Conservation (phyloP, 2,888 invertebrate genomes). For the Anticlea derivata region DNA sequence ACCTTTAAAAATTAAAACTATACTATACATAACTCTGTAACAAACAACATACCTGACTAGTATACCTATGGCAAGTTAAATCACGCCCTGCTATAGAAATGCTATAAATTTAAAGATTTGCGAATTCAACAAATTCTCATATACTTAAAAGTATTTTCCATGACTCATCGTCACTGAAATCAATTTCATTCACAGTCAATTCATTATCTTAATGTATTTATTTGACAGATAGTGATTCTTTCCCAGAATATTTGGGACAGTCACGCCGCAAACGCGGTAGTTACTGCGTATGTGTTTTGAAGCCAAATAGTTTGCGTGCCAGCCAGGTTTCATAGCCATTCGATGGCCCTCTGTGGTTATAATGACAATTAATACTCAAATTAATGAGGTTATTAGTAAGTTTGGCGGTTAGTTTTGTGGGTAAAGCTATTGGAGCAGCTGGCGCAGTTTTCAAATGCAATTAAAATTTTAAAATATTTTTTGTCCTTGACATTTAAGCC, state of each 20-base stretch:
- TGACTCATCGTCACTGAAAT: slow-evolving; percentile 27
- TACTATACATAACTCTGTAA: too few relatives aligned
- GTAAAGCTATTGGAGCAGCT: too few relatives aligned
- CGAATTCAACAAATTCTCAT: too few relatives aligned
- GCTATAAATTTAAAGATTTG: too few relatives aligned
- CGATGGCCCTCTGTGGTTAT: slow-evolving; percentile 8
- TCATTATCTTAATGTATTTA: slow-evolving; percentile 23
- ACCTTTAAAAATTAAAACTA: too few relatives aligned
- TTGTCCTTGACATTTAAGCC: neutral
- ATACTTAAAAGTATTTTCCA: neutral
- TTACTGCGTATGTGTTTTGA: slow-evolving; percentile 27
- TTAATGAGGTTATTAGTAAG: neutral
- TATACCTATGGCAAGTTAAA: too few relatives aligned
- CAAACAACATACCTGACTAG: too few relatives aligned
- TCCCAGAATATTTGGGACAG: slow-evolving; percentile 26
- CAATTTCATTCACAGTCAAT: slow-evolving; percentile 20
- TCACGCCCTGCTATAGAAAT: too few relatives aligned
- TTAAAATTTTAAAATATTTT: too few relatives aligned
- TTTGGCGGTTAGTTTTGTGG: neutral
- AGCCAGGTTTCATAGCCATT: slow-evolving; percentile 24
- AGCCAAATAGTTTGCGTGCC: slow-evolving; percentile 38
- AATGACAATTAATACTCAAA: neutral
- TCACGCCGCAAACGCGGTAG: slow-evolving; percentile 26
- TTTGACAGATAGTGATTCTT: slow-evolving; percentile 26
- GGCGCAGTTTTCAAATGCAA: too few relatives aligned